phyloP scores from a whole-genome alignment of 1,140 invertebrate species.

The Mizuhopecten yessoensis region DNA sequence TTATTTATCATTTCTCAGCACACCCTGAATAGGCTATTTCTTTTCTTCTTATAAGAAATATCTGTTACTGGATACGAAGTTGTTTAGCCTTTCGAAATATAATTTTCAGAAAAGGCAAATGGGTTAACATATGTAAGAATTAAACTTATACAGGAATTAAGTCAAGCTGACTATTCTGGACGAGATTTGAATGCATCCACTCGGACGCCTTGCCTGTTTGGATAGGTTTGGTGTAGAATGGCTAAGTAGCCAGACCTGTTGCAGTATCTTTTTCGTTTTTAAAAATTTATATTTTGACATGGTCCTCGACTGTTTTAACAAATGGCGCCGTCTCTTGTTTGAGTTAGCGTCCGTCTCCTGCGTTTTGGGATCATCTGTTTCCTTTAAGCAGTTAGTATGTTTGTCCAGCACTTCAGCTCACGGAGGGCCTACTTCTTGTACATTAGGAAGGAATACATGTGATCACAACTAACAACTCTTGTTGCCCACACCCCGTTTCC shows the following conservation, averaged over 20 bases:
- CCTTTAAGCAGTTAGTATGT: background rate
- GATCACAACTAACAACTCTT: background rate
- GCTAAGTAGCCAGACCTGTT: conserved; percentile 32
- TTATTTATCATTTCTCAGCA: no score
- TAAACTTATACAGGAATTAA: background rate
- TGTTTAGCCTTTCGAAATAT: background rate
- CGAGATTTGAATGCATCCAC: background rate
- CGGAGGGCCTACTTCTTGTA: conserved; percentile 13
- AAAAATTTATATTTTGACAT: conserved; percentile 36
- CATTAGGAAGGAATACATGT: conserved; percentile 28
- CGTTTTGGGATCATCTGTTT: conserved; percentile 8
- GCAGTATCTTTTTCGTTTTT: conserved; percentile 34
- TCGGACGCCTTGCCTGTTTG: background rate
- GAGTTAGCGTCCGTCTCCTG: background rate
- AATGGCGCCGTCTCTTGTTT: conserved; percentile 24
- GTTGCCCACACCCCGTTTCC: background rate
- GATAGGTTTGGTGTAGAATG: conserved; percentile 17
- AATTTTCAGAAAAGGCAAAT: background rate
- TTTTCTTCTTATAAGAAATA: background rate
- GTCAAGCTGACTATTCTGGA: background rate
- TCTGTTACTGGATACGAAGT: no score
- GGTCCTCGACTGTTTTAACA: conserved; percentile 23
- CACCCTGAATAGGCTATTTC: no score
- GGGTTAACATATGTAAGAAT: background rate
- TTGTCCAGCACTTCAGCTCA: conserved; percentile 4